Percentiles rank a stretch among this genome's conserved stretches.
Conservation (phyloP, 2,888 invertebrate genomes). For the Yponomeuta plumbellus region DNA sequence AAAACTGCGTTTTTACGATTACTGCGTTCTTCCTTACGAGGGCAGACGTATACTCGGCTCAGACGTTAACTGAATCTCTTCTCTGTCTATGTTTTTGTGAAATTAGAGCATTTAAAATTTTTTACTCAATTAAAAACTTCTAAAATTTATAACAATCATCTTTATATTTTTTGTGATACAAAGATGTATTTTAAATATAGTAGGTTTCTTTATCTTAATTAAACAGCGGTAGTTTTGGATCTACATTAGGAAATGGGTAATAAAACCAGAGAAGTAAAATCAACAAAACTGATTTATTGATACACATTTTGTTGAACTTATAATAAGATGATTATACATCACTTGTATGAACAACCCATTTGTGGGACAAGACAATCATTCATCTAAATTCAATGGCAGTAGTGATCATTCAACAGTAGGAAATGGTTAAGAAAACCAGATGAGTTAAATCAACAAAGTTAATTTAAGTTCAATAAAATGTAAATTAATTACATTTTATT, state of each 20-base stretch:
- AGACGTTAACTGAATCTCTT: no score
- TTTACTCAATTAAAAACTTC: no score
- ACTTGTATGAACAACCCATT: slow-evolving; percentile 19
- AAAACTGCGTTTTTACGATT: no score
- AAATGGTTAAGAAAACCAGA: not conserved
- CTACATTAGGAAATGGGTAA: not conserved
- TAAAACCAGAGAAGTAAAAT: slow-evolving; percentile 15
- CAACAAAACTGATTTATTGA: slow-evolving; percentile 32
- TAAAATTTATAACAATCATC: no score
- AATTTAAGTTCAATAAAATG: no score
- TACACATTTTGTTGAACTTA: slow-evolving; percentile 26
- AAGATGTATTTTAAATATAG: no score
- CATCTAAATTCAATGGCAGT: not conserved
- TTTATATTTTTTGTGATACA: no score
- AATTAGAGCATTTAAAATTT: no score
- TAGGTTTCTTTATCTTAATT: no score
- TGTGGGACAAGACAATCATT: slow-evolving; percentile 8
- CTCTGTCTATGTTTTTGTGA: no score
- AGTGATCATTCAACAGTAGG: slow-evolving; percentile 16
- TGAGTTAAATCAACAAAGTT: slow-evolving; percentile 28
- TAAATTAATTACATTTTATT: slow-evolving; percentile 26
- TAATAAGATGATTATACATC: slow-evolving; percentile 19
- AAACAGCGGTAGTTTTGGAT: slow-evolving; percentile 14
- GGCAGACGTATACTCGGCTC: no score
- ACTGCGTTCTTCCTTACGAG: no score